Evolutionary conservation across 2,797 vertebrate genomes (phyloP).

Genomic region (Trachops cirrhosus): DNA sequence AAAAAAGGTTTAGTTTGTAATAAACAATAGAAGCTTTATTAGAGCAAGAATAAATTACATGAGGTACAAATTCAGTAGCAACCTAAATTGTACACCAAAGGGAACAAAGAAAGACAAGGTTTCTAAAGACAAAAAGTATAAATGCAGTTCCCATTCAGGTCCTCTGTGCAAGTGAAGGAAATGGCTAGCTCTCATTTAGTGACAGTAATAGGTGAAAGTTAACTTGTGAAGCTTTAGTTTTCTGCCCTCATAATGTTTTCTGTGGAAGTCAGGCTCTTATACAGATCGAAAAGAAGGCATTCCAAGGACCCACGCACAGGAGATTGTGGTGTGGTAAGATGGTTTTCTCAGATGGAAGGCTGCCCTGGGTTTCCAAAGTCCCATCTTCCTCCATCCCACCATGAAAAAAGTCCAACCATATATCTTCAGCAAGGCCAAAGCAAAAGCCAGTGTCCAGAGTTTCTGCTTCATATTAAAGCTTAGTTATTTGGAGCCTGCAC

Average conservation of each 20-base stretch:
- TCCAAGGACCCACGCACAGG: too few relatives aligned
- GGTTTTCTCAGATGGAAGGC: too few relatives aligned
- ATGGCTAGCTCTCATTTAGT: not conserved
- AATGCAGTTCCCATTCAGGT: not conserved
- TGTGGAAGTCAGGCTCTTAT: too few relatives aligned
- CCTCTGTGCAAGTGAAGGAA: not conserved
- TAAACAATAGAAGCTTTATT: not conserved
- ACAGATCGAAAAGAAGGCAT: too few relatives aligned
- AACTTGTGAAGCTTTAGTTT: not conserved
- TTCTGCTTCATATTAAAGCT: too few relatives aligned
- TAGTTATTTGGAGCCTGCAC: too few relatives aligned
- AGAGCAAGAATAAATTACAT: not conserved
- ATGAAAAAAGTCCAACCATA: too few relatives aligned
- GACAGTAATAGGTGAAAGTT: not conserved
- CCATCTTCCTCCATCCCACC: too few relatives aligned
- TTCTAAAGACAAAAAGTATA: not conserved
- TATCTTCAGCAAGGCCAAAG: too few relatives aligned
- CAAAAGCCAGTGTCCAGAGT: too few relatives aligned
- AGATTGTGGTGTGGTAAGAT: too few relatives aligned
- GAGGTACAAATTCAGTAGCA: not conserved
- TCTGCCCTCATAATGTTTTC: not conserved
- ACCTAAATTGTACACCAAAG: not conserved
- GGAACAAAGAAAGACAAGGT: not conserved
- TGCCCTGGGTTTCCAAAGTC: too few relatives aligned
- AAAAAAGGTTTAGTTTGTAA: not conserved